Percentiles rank a stretch among this genome's conserved stretches.
Evolutionary conservation across 1,140 invertebrate species (phyloP).

Genomic region (Drosophila elegans): DNA sequence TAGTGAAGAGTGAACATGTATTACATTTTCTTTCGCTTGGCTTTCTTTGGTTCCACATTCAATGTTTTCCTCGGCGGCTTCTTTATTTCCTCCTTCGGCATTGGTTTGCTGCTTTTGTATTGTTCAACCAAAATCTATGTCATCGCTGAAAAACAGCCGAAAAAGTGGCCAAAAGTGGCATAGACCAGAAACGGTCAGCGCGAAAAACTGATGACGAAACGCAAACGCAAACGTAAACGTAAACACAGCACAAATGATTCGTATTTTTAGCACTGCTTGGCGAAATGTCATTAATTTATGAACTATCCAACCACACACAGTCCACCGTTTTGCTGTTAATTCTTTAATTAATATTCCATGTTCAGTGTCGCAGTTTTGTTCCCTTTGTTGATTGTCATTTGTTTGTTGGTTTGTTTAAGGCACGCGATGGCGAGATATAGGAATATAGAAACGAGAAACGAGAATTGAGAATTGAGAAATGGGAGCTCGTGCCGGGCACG

Average conservation of each 20-base stretch:
- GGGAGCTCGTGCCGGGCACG: constrained; percentile 56
- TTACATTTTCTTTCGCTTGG: constrained; percentile 66
- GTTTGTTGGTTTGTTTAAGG: constrained; percentile 33
- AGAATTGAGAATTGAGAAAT: constrained; percentile 8
- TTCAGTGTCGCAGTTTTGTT: constrained; percentile 26
- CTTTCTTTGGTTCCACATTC: constrained; percentile 44
- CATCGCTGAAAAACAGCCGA: constrained; percentile 26
- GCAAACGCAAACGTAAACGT: constrained; percentile 31
- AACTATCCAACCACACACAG: constrained; percentile 37
- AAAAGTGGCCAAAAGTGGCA: constrained; percentile 39
- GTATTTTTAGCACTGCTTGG: constrained; percentile 64
- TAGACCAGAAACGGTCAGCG: constrained; percentile 28
- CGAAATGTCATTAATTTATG: constrained; percentile 66
- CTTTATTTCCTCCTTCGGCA: constrained; percentile 45
- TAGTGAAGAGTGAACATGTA: constrained; percentile 43
- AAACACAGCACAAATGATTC: constrained; percentile 24
- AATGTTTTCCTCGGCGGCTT: constrained; percentile 43
- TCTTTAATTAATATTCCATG: constrained; percentile 74
- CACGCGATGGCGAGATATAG: constrained; percentile 58
- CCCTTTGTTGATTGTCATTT: constrained; percentile 32
- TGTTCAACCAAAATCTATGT: constrained; percentile 56
- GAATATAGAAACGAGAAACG: constrained; percentile 10
- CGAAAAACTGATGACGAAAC: constrained; percentile 69
- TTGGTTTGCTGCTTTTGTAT: constrained; percentile 34
- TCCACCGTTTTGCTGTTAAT: constrained; percentile 49